Conservation (phyloP, 2,888 invertebrate genomes). For the Epistrophella euchroma region DNA sequence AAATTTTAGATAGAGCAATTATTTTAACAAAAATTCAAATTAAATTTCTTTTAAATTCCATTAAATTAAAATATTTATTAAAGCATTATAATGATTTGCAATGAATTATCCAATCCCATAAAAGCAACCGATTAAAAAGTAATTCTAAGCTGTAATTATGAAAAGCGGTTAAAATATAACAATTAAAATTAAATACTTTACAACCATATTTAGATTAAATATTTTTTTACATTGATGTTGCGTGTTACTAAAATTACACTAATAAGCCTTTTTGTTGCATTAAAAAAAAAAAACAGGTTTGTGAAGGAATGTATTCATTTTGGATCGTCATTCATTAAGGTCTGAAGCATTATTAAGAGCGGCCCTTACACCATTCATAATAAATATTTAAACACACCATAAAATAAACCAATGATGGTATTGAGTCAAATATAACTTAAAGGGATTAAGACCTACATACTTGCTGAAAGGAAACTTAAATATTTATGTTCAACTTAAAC, state of each 20-base stretch:
- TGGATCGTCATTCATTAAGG: background rate
- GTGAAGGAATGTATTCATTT: background rate
- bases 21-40: background rate
- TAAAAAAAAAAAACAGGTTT: background rate
- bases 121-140: slow-evolving; percentile 16
- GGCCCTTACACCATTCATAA: too few relatives aligned
- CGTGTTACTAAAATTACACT: background rate
- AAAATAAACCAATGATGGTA: too few relatives aligned
- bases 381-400: too few relatives aligned
- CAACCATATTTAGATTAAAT: too few relatives aligned
- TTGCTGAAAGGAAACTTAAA: too few relatives aligned
- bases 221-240: background rate
- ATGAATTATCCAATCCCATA: slow-evolving; percentile 53
- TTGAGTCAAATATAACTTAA: too few relatives aligned
- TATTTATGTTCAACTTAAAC: too few relatives aligned
- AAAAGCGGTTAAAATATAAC: background rate
- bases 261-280: background rate
- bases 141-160: background rate
- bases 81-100: slow-evolving; percentile 50
- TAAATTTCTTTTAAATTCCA: slow-evolving; percentile 36
- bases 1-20: background rate
- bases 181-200: background rate
- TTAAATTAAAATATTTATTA: slow-evolving; percentile 42
- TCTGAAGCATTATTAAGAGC: too few relatives aligned
- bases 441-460: too few relatives aligned